Evolutionary conservation across 2,797 vertebrate species (phyloP), one percentile per base, ranked within the genome.

Genomic region (Etheostoma nigrum): DNA sequence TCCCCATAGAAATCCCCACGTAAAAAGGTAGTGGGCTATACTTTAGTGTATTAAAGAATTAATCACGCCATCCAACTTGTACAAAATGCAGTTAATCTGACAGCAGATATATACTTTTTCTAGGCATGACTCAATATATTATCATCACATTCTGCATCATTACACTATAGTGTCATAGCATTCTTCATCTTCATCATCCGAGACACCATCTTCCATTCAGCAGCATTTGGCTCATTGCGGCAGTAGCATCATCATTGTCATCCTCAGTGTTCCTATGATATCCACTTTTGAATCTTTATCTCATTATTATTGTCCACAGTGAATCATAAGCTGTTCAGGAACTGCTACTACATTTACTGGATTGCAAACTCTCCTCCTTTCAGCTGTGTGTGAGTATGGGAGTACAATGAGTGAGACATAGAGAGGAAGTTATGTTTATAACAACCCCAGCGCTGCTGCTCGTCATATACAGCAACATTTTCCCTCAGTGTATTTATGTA

Each of bases 361-460:
- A 77, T 47, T 44, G 45, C 42, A 57, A 60, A 75, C 25, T 44
- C 54, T 78, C 14, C 36, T 72, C 53, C 25, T 45, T 74, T 79
- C 72, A 53, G n/a, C 18, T 4, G 25, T 44, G 60, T 52, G 59
- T 57, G 79, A 80, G 54, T 47, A 12, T 79, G 83, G 72, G 53
- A 58, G 27, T 44, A 77, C 78, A 82, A 72, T 78, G 63, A 83
- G 76, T 70, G 67, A 83, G 80, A 66, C 55, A 40, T n/a, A 53
- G 78, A 78, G 49, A 89, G 83, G 87, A 90, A 89, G 84, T 87
- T 58, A 75, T 89, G 84, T 89, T 89, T 86, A 87, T 59, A 86
- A 77, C 73, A 80, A 61, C 51, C 61, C 58, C 62, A 27, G 59
- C 1, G 1, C 80, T 57, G 66, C 85, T 80, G 74, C 78, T 87